Base-by-base conservation (phyloP, 1,140 invertebrate species). In the Diorhabda elongata region DNA sequence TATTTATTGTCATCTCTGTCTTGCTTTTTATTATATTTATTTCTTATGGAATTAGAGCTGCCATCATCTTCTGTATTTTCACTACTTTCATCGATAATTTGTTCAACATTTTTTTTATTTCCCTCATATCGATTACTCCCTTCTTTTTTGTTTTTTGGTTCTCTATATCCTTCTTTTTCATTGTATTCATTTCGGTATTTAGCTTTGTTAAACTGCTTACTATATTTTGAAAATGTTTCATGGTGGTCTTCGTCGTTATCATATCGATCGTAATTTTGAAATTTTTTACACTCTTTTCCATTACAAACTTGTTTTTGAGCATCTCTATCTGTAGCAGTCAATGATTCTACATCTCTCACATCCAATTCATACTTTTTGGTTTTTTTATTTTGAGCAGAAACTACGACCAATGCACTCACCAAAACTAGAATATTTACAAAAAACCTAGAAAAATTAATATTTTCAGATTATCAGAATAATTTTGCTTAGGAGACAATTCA, bases 71-170 rank as follows among this genome's bases (percentile, higher is more conserved):
- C 44, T 62, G n/a, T 62, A 42, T 43, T 5, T 59, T 59, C n/a
- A 11, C 6, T 3, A 26, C n/a, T 59, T 59, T 42, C 26, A 5
- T 41, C 42, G 59, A 61, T n/a, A 26, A 44, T 64, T 2, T 47
- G 44, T 43, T 60, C 26, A 41, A 7, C 42, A 60, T 41, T 60
- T 11, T 60, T 60, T 60, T 42, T 60, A 41, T 60, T 60, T 60
- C 6, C 11, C 42, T 60, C 26, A 11, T 60, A 41, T 60, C 42
- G 26, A 60, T 60, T 42, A 60, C 59, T 60, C 11, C 42, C 59
- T 7, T 7, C 59, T 52, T 52, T 52, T 52, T 52, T 52, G 3
- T 52, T 3, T 41, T 60, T 11, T 9, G 7, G 6, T 9, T 60
- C 7, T 9, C 26, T 11, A 9, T 9, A 7, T 9, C 26, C 59